phyloP scores from a whole-genome alignment of 2,113 vertebrate species.

The Maccullochella peelii region DNA sequence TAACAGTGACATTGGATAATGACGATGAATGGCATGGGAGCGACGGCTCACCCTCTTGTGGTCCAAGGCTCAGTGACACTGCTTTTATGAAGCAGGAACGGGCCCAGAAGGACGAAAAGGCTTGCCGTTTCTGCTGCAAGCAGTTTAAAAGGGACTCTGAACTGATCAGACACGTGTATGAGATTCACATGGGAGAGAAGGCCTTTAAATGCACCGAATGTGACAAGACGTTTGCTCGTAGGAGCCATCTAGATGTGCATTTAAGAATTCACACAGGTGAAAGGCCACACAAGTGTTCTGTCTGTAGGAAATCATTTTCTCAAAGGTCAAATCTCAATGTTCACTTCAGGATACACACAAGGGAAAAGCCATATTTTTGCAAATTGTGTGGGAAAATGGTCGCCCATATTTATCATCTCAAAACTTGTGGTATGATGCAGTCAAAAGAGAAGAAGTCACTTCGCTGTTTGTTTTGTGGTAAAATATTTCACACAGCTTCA shows the following conservation, averaged over 20 bases:
- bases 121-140: constrained; percentile 19
- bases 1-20: not conserved
- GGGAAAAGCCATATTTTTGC: constrained; percentile 49
- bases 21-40: not conserved
- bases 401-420: constrained; percentile 15
- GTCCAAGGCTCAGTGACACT: not conserved
- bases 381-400: constrained; percentile 22
- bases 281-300: constrained; percentile 8
- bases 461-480: constrained; percentile 20
- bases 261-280: constrained; percentile 27
- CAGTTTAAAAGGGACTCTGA: constrained; percentile 7
- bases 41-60: not conserved
- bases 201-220: constrained; percentile 34
- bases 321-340: constrained; percentile 27
- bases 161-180: constrained; percentile 24
- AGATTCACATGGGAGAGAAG: constrained; percentile 11
- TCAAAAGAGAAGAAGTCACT: not conserved
- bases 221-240: constrained; percentile 7
- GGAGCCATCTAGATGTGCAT: constrained; percentile 19
- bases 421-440: not conserved
- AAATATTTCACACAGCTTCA: not conserved
- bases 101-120: not conserved
- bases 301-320: not conserved
- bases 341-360: constrained; percentile 4
- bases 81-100: not conserved